Evolutionary conservation across 1,140 invertebrate species (phyloP), one percentile per base, ranked within the genome.

Genomic region (Drosophila tsacasi): DNA sequence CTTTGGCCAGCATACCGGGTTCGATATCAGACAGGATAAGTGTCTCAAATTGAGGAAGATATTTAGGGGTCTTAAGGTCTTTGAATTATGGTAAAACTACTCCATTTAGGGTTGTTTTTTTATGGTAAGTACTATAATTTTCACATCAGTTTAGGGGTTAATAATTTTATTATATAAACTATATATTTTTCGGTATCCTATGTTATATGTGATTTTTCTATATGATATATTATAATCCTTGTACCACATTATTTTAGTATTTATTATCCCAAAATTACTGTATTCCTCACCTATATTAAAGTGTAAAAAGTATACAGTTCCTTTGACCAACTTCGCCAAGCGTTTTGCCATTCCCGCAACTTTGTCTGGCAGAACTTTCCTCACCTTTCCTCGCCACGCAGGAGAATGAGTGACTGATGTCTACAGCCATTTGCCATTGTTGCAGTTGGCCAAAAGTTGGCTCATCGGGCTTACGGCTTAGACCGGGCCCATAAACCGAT

Each of bases 401-500:
- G 8, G 47, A n/a, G 15, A 64, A 40, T 37, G 32, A 54, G 13
- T 35, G 55, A 35, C 21, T 76, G 74, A 66, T 66, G 72, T 76
- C 64, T 75, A 75, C 58, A 35, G 60, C 69, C 62, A 72, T 76
- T 55, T 21, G 39, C 44, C 42, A 60, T 79, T 73, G 67, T 74
- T 78, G 76, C 47, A 62, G 39, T 54, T 40, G 42, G 46, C 68
- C 32, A 47, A 87, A 85, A 86, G 79, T 87, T 87, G 79, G 47
- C 67, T 68, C 69, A 79, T 82, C 65, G 54, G 79, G 71, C 74
- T 86, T 83, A 76, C 79, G 65, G 60, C 62, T 65, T 58, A 71
- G 78, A 74, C 3, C 35, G 55, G 52, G 71, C 71, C 71, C 81
- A 69, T 87, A 89, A 84, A 76, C 81, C 73, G 84, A 83, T 89